Evolutionary conservation across 2,113 vertebrate species (phyloP).

Genomic region (Nicator chloris): DNA sequence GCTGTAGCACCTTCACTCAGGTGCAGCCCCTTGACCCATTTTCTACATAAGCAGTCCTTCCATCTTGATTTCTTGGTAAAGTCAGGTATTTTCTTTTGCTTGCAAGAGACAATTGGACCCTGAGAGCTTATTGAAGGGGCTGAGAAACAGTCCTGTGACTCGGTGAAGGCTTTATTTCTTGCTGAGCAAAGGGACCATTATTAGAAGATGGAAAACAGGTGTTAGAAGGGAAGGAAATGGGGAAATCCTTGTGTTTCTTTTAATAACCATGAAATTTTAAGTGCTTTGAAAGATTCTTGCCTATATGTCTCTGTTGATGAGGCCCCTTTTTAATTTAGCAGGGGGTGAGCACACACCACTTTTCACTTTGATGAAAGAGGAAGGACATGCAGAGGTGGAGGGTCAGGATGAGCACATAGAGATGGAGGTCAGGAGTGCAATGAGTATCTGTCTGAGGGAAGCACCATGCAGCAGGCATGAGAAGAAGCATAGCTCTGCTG

Average conservation of each 20-base stretch:
- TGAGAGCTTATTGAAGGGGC: not conserved
- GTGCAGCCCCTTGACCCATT: not conserved
- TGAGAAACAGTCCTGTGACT: not conserved
- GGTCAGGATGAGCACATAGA: not conserved
- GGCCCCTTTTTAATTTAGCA: not conserved
- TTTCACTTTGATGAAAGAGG: not conserved
- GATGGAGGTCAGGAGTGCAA: not conserved
- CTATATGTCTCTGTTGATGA: not conserved
- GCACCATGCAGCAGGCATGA: not conserved
- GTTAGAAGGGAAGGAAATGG: not conserved
- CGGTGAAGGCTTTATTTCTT: not conserved
- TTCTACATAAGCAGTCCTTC: not conserved
- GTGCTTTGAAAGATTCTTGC: not conserved
- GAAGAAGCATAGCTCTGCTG: not conserved
- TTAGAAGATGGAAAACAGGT: not conserved
- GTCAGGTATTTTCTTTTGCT: not conserved
- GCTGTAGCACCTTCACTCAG: not conserved
- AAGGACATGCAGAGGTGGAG: not conserved
- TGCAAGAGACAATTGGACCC: not conserved
- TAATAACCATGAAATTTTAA: not conserved
- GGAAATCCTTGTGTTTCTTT: conserved; percentile 1
- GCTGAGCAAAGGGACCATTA: not conserved
- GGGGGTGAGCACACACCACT: not conserved
- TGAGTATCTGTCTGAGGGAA: not conserved
- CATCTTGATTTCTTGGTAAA: not conserved